Percentiles rank a stretch among this genome's conserved stretches.
Evolutionary conservation across 2,888 invertebrate species (phyloP).

Genomic region (Branchellion lobata): DNA sequence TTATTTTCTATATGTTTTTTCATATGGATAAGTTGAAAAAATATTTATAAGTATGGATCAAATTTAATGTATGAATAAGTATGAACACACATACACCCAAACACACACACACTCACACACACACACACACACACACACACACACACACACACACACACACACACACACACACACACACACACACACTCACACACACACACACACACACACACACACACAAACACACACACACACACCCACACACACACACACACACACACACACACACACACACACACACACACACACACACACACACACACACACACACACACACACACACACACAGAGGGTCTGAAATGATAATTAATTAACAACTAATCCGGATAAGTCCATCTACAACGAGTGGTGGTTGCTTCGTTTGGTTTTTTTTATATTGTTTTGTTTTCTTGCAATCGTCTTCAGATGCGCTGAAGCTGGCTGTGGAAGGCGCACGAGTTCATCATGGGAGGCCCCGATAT

Average conservation of each 20-base stretch:
- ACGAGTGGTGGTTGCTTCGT: too few species aligned
- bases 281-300: slow-evolving; percentile 27
- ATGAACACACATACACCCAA: slow-evolving; percentile 8
- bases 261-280: slow-evolving; percentile 4
- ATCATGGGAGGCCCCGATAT: too few species aligned
- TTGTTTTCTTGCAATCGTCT: too few species aligned
- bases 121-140: slow-evolving; percentile 19
- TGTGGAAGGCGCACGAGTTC: too few species aligned
- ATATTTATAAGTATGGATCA: not conserved
- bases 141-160: slow-evolving; percentile 19
- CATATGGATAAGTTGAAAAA: not conserved
- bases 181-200: not conserved
- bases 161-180: slow-evolving; percentile 19
- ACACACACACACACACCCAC: slow-evolving; percentile 10
- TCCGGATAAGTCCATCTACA: too few species aligned
- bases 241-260: slow-evolving; percentile 9
- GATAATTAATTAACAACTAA: too few species aligned
- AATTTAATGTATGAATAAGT: not conserved
- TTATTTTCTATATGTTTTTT: not conserved
- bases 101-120: slow-evolving; percentile 12
- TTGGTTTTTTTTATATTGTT: too few species aligned
- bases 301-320: slow-evolving; percentile 19
- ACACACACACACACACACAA: slow-evolving; percentile 21
- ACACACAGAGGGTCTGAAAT: slow-evolving; percentile 1
- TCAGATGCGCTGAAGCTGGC: too few species aligned